These are phyloP conservation scores for Anguilla pacifica DNA, from an alignment of 2,797 vertebrate species.

Conservation along the genomic window DNA sequence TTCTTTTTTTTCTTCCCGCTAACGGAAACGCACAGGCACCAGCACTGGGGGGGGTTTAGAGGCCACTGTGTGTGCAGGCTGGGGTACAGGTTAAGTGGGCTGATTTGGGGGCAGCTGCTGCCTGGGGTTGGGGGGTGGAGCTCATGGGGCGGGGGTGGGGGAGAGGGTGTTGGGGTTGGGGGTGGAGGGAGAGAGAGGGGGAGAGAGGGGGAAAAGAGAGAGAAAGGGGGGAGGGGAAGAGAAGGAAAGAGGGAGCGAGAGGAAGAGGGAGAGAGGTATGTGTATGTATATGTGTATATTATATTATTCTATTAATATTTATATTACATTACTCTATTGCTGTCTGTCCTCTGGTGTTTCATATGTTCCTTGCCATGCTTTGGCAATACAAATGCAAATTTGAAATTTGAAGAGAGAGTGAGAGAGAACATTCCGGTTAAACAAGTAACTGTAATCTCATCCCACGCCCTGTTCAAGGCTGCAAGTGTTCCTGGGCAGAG, in stretches of 20 bases:
- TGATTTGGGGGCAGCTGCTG: background rate
- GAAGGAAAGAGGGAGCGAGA: background rate
- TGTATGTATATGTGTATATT: no score
- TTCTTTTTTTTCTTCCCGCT: background rate
- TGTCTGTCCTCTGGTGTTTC: no score
- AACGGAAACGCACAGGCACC: background rate
- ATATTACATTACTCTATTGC: no score
- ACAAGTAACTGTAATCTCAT: slow-evolving; percentile 56
- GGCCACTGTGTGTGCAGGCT: background rate
- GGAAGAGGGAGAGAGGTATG: no score
- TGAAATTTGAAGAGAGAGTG: background rate
- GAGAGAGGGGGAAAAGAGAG: background rate
- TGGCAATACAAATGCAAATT: no score
- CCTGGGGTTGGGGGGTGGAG: background rate
- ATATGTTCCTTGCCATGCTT: no score
- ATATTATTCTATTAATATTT: no score
- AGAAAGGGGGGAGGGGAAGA: no score
- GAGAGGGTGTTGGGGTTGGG: background rate
- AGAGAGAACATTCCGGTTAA: background rate
- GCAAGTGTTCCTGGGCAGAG: slow-evolving; percentile 44
- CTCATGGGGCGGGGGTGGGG: background rate
- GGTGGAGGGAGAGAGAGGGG: background rate
- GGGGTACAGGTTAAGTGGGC: background rate
- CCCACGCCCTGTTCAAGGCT: slow-evolving; percentile 46
- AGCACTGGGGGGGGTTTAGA: background rate